These are phyloP conservation scores for Drosophila repleta DNA, from an alignment of 1,140 invertebrate species.

Conservation along the genomic window DNA sequence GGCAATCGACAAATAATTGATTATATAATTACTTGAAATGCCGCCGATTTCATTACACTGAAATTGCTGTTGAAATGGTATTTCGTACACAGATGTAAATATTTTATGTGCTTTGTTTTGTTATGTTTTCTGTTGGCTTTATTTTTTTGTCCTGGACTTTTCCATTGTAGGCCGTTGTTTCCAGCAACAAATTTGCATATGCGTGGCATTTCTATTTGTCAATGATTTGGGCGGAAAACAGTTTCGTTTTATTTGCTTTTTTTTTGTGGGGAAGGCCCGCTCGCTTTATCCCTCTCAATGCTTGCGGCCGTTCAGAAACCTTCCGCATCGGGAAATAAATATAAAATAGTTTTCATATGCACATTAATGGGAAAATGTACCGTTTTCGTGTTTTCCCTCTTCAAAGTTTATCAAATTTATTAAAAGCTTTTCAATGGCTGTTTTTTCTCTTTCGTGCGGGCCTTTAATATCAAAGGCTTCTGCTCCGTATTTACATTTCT, in stretches of 20 bases:
- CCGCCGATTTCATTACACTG: not conserved
- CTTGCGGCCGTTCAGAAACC: slow-evolving; percentile 6
- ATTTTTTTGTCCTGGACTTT: slow-evolving; percentile 1
- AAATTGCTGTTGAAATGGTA: slow-evolving; percentile 5
- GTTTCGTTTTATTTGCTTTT: slow-evolving; percentile 9
- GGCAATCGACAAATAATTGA: slow-evolving; percentile 17
- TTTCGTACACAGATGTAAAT: slow-evolving; percentile 4
- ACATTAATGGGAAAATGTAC: slow-evolving; percentile 30
- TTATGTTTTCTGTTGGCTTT: not conserved
- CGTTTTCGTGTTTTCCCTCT: not conserved
- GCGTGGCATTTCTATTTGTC: slow-evolving; percentile 29
- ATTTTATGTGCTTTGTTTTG: not conserved
- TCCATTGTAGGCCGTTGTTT: not conserved
- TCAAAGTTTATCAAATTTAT: slow-evolving; percentile 18
- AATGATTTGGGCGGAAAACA: slow-evolving; percentile 34
- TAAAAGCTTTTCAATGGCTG: slow-evolving; percentile 16
- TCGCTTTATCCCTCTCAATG: slow-evolving; percentile 19
- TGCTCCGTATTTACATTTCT: slow-evolving; percentile 25
- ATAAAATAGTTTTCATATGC: slow-evolving; percentile 38
- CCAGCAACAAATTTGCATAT: slow-evolving; percentile 23
- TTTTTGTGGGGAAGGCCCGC: slow-evolving; percentile 11
- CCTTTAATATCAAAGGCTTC: slow-evolving; percentile 10
- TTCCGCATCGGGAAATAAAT: slow-evolving; percentile 24
- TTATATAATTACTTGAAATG: slow-evolving; percentile 21
- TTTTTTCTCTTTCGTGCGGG: slow-evolving; percentile 8